Conservation (phyloP, 2,797 vertebrate genomes). For the Vultur gryphus region DNA sequence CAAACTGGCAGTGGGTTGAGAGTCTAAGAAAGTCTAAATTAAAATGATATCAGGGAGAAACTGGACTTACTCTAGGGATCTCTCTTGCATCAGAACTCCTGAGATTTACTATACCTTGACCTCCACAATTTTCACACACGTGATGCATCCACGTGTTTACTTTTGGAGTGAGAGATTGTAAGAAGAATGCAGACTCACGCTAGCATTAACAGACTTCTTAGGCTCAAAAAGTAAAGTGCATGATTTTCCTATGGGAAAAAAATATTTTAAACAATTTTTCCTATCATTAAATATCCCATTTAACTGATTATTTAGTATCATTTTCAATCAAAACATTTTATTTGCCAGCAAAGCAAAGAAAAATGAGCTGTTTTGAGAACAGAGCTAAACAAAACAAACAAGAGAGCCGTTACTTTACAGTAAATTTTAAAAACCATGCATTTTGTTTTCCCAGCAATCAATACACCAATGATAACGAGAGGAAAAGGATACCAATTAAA, state of each 20-base stretch:
- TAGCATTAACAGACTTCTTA: neutral
- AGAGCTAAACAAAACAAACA: conserved; percentile 58
- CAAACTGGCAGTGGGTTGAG: neutral
- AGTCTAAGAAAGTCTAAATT: neutral
- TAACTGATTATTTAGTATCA: conserved; percentile 60
- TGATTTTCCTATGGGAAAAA: conserved; percentile 61
- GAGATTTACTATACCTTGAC: neutral
- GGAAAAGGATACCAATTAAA: conserved; percentile 54
- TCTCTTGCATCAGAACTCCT: neutral
- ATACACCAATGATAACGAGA: conserved; percentile 45
- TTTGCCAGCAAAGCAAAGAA: conserved; percentile 17
- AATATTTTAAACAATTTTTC: conserved; percentile 31
- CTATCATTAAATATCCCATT: conserved; percentile 39
- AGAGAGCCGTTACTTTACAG: neutral
- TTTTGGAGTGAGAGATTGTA: neutral
- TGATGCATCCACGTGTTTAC: neutral
- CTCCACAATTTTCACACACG: neutral
- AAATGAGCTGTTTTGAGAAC: conserved; percentile 57
- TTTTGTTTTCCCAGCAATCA: conserved; percentile 52
- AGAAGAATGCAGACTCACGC: neutral
- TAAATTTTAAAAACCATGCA: conserved; percentile 7
- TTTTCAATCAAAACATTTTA: conserved; percentile 60
- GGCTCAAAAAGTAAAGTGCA: neutral
- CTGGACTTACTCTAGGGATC: neutral
- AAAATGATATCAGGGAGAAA: neutral